phyloP scores from a whole-genome alignment of 2,113 vertebrate genomes.

The Platysternon megacephalum region DNA sequence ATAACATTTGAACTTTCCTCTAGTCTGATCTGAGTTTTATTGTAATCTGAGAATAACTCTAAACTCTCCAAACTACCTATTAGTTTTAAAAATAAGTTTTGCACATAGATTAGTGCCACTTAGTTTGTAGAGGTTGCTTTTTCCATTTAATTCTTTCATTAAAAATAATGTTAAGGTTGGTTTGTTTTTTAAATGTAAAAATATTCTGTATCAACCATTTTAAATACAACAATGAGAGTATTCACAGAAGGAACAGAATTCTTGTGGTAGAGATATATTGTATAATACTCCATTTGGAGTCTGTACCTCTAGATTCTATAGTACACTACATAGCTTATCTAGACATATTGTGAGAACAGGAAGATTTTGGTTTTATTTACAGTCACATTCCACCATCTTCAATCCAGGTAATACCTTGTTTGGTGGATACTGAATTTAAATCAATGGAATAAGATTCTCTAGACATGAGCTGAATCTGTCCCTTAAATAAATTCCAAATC shows the following conservation, averaged over 20 bases:
- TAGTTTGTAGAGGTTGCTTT: not conserved
- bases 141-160: not conserved
- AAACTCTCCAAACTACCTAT: constrained; percentile 31
- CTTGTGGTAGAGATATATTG: not conserved
- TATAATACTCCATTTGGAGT: not conserved
- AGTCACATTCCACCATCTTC: not conserved
- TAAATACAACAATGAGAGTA: not conserved
- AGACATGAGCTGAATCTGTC: not conserved
- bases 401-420: not conserved
- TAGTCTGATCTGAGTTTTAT: constrained; percentile 57
- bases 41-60: constrained; percentile 56
- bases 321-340: not conserved
- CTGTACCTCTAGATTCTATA: not conserved
- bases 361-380: not conserved
- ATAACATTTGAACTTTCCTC: constrained; percentile 52
- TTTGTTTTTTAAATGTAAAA: not conserved
- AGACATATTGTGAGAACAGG: not conserved
- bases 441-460: not conserved
- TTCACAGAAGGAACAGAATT: not conserved
- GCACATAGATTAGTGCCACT: not conserved
- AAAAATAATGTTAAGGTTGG: not conserved
- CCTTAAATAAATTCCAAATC: not conserved
- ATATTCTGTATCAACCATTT: not conserved
- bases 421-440: not conserved
- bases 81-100: constrained; percentile 54